These are phyloP conservation scores for Anneissia japonica DNA, from an alignment of 35 echinoderm and acorn worm species.

Conservation along the genomic window DNA sequence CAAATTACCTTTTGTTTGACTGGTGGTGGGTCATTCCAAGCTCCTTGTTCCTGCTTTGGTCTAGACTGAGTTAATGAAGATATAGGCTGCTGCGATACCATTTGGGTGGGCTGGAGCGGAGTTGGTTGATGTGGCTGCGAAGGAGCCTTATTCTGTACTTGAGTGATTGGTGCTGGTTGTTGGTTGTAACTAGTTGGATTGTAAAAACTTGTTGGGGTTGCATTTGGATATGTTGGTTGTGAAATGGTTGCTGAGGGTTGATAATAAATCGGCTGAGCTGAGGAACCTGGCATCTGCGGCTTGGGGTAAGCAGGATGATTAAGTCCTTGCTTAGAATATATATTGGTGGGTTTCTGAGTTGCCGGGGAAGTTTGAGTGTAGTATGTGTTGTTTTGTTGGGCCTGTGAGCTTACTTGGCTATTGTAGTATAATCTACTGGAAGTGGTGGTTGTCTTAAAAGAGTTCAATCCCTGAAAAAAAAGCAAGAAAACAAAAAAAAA, in stretches of 20 bases:
- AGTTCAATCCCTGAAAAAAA: slow-evolving; percentile 14
- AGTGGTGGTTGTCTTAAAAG: slow-evolving; percentile 80
- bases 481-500: not conserved
- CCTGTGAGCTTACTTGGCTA: not conserved
- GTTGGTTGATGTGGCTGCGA: slow-evolving; percentile 13
- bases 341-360: not conserved
- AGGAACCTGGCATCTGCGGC: not conserved
- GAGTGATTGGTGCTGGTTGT: slow-evolving; percentile 25
- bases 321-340: slow-evolving; percentile 8
- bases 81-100: not conserved
- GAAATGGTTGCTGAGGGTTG: not conserved
- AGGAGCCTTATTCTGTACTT: slow-evolving; percentile 13
- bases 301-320: not conserved
- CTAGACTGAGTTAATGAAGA: not conserved
- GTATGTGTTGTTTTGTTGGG: not conserved
- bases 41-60: slow-evolving; percentile 28
- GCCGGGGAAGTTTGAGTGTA: not conserved
- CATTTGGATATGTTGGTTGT: not conserved
- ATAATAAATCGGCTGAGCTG: not conserved
- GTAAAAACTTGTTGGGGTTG: not conserved
- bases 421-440: slow-evolving; percentile 88
- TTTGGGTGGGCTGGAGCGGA: not conserved
- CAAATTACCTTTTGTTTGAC: slow-evolving; percentile 83
- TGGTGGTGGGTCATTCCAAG: slow-evolving; percentile 89
- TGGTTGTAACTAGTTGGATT: not conserved